Evolutionary conservation across 2,797 vertebrate species (phyloP).

Genomic region (Premnoplex brunnescens): DNA sequence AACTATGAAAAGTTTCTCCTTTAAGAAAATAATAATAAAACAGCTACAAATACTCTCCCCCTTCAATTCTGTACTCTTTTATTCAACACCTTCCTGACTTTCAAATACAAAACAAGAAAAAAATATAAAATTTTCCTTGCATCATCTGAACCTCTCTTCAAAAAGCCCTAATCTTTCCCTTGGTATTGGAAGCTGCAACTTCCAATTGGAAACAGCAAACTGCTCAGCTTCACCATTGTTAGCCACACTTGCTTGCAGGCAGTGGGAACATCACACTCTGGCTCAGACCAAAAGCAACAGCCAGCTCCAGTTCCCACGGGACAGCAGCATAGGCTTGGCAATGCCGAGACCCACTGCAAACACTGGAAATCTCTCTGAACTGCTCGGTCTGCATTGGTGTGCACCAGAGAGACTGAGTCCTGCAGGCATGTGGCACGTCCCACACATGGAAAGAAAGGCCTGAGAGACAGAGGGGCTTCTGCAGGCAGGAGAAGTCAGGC

Average conservation of each 20-base stretch:
- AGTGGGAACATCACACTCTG: background rate
- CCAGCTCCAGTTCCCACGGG: background rate
- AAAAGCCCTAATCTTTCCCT: background rate
- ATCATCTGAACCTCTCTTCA: background rate
- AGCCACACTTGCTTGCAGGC: background rate
- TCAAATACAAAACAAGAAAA: background rate
- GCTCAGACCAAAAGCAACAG: background rate
- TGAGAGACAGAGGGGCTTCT: background rate
- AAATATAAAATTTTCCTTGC: background rate
- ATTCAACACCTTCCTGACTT: background rate
- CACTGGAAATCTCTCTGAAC: background rate
- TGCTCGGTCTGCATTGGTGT: rapidly evolving
- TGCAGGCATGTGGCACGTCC: background rate
- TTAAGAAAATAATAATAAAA: background rate
- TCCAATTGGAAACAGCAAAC: background rate
- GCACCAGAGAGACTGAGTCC: background rate
- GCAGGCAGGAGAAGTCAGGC: background rate
- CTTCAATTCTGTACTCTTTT: background rate
- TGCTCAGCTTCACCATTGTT: background rate
- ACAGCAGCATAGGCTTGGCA: background rate
- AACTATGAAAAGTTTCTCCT: background rate
- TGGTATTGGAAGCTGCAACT: background rate
- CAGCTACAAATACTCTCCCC: rapidly evolving
- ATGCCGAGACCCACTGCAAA: background rate
- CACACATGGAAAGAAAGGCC: background rate